Conservation (phyloP, 2,797 vertebrate genomes). For the Vultur gryphus region DNA sequence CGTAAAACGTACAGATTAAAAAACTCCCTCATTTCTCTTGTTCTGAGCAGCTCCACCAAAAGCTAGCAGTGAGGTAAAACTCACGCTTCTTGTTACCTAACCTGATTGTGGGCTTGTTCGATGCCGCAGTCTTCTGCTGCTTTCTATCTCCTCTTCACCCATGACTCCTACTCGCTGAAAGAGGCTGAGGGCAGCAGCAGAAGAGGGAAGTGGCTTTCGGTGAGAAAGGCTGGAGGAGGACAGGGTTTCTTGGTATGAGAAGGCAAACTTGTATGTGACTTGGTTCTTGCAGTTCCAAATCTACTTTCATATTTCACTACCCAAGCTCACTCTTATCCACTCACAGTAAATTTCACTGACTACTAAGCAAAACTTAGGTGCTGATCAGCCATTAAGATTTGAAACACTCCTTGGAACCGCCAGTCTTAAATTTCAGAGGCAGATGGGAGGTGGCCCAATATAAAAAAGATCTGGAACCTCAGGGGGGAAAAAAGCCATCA, state of each 20-base stretch:
- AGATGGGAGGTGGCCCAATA: background rate
- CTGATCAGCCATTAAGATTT: background rate
- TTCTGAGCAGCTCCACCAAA: background rate
- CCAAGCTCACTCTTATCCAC: background rate
- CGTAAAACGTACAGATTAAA: background rate
- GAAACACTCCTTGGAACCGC: background rate
- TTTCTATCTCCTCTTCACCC: background rate
- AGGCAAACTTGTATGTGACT: background rate
- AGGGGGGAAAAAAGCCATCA: background rate
- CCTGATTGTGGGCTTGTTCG: background rate
- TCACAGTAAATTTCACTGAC: background rate
- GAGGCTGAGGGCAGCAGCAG: background rate
- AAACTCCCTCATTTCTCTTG: background rate
- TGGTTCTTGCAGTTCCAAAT: background rate
- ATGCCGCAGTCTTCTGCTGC: background rate
- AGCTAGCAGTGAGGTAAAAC: background rate
- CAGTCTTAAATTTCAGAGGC: background rate
- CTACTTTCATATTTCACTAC: background rate
- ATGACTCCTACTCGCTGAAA: background rate
- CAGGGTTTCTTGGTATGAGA: constrained; percentile 19
- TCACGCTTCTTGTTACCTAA: background rate
- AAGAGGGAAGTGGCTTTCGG: constrained; percentile 39
- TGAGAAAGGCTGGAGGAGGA: constrained; percentile 18
- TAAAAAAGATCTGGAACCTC: background rate
- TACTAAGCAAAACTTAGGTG: background rate